Evolutionary conservation across 2,113 vertebrate species (phyloP), one percentile per base, ranked within the genome.

Genomic region (Hippoglossus stenolepis): DNA sequence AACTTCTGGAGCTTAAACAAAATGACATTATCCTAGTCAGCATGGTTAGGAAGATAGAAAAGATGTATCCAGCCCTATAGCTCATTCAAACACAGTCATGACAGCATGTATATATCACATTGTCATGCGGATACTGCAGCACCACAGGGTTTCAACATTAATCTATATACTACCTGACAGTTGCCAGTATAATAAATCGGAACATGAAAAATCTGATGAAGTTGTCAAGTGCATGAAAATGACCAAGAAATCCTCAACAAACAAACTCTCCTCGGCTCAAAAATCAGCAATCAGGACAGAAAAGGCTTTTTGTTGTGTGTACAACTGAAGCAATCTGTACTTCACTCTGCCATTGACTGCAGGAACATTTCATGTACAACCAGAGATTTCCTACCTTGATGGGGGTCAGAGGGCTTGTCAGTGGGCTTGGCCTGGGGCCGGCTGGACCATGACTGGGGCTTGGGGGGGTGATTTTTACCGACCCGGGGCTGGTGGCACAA

Each of bases 321-420:
- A 14, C 24, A 57, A 57, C 2, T 11, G 21, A 54, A 11, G 9
- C 18, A 40, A 69, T 60, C 14, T 38, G 12, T 5, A 31, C 26
- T 51, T 54, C 3, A 43, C 57, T 56, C 40, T 15, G 53, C 58
- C 65, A 13, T 65, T 13, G 53, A 60, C 57, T 13, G 1, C 13
- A 38, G 14, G 38, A 56, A 65, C 35, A 54, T 58, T 57, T 62
- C 11, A 18, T 2, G 40, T 11, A 76, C 3, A 75, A 43, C 23
- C 3, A 24, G 14, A 69, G 26, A 61, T 66, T 61, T 65, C 79
- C 82, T 90, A 91, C 92, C 87, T 89, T 91, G 72, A 38, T 86
- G 56, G 80, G 73, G 49, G 75, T 54, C 51, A n/a, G 51, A 13
- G 51, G 51, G 51, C 18, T 53, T 2, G 51, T 72, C 66, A 66